These are phyloP conservation scores for Anguilla rostrata DNA, from an alignment of 2,113 vertebrate genomes.

Conservation along the genomic window DNA sequence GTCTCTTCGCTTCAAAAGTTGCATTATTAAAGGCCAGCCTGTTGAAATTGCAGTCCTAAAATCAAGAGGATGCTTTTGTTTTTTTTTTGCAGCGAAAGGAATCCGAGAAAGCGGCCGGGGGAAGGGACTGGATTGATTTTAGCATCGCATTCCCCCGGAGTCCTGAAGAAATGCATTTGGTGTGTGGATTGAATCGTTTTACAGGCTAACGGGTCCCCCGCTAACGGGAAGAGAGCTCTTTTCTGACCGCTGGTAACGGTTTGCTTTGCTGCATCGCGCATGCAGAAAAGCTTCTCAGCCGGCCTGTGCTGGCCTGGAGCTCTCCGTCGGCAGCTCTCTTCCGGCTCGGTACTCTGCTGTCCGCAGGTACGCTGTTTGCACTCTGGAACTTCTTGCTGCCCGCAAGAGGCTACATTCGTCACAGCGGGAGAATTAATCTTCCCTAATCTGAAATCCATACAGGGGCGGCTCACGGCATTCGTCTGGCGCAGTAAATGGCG, in stretches of 20 bases:
- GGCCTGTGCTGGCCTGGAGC: too few species aligned
- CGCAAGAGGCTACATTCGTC: not conserved
- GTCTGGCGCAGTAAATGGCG: not conserved
- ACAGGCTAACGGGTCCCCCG: not conserved
- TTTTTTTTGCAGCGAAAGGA: not conserved
- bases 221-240: not conserved
- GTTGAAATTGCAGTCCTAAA: not conserved
- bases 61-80: not conserved
- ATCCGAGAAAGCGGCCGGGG: not conserved
- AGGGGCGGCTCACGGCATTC: not conserved
- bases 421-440: not conserved
- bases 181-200: not conserved
- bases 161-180: not conserved
- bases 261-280: not conserved
- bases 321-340: not conserved
- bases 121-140: not conserved
- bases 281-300: too few species aligned
- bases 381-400: not conserved
- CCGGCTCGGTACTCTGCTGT: not conserved
- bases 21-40: not conserved
- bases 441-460: constrained; percentile 8
- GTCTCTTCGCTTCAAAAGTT: not conserved
- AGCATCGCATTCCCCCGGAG: not conserved
- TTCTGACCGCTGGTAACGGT: not conserved
- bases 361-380: not conserved